Evolutionary conservation across 2,888 invertebrate genomes (phyloP), one percentile per base, ranked within the genome.

Genomic region (Epirrhoe alternata): DNA sequence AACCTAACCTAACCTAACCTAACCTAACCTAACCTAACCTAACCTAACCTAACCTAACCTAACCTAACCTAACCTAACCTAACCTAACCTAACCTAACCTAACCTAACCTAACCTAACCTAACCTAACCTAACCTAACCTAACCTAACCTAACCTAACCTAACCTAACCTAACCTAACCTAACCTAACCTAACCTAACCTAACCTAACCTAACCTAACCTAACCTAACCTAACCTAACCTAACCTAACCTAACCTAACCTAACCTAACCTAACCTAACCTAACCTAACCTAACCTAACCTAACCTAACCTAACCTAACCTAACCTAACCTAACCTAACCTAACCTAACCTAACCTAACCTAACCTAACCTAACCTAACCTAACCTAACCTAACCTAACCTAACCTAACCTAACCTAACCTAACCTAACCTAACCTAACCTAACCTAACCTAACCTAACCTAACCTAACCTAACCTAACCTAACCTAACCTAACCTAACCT

Each of bases 11-110:
- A 73, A 72, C 72, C 74, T 73, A 72, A 73, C 72, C 73, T 75
- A 75, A 75, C 75, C 75, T 72, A 75, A 73, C 73, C 75, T 72
- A 74, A 75, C 73, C 75, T 73, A 74, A 75, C 74, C 74, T 73
- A 74, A 69, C 73, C 68, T 68, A 71, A 72, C 71, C 73, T 70
- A 73, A 72, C 72, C 71, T 71, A 72, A 71, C 72, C 72, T 71
- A 72, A 72, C 74, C 71, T 72, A 74, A 72, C 74, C 73, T 73
- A 73, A 73, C 71, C 73, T 73, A 73, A 73, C 73, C 70, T 71
- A 72, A 72, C 72, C 72, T 69, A 72, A 69, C 68, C 64, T 65
- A 64, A 67, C 63, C 68, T 64, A 68, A 64, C 68, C 64, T 61
- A 68, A 64, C 67, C 59, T 58, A 66, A 61, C 64, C 62, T 59